Conservation (phyloP, 2,113 vertebrate genomes). For the Pelecanoides urinatrix region DNA sequence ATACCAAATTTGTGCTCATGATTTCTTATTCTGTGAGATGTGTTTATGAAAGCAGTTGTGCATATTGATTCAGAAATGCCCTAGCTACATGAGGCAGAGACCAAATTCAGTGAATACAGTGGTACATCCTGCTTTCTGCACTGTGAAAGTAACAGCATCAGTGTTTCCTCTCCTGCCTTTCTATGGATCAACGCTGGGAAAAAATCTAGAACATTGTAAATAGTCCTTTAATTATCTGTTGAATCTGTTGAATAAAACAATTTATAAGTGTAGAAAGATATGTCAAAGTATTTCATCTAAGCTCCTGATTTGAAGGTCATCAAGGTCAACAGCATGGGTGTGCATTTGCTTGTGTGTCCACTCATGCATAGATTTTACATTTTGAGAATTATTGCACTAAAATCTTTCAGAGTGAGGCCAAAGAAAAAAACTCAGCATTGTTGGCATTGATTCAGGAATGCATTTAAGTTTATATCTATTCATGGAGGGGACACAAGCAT, state of each 20-base stretch:
- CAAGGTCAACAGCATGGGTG: neutral
- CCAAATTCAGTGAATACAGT: neutral
- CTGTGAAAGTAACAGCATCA: neutral
- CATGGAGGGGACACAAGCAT: neutral
- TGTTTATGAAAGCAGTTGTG: neutral
- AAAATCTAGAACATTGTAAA: neutral
- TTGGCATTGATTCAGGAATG: neutral
- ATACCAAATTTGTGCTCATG: neutral
- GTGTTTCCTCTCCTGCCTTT: neutral
- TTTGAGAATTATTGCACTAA: neutral
- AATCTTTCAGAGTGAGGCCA: neutral
- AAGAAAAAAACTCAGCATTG: neutral
- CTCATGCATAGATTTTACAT: neutral
- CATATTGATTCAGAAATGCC: neutral
- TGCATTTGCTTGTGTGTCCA: neutral
- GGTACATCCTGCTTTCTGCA: neutral
- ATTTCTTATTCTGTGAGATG: neutral
- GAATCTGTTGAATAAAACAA: neutral
- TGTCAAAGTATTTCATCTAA: neutral
- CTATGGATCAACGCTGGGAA: neutral
- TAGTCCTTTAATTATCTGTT: neutral
- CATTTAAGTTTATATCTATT: neutral
- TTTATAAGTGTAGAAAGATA: neutral
- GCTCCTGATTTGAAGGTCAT: neutral
- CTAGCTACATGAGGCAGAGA: neutral